These are phyloP conservation scores for Hydrolagus colliei DNA, from an alignment of 2,797 vertebrate genomes.

Conservation along the genomic window DNA sequence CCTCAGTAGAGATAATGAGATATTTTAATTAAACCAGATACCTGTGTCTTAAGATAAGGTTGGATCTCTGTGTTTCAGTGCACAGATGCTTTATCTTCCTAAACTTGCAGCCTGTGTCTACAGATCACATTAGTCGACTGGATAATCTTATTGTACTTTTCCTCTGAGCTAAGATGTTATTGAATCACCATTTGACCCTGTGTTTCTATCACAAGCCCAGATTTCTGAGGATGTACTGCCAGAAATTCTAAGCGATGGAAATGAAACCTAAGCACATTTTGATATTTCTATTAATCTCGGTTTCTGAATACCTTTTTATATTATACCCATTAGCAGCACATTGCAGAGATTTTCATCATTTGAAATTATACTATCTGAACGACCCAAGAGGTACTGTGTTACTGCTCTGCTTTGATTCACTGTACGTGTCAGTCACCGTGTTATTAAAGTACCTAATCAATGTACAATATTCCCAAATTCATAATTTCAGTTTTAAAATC, in stretches of 20 bases:
- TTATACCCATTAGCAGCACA: no score
- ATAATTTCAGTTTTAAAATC: no score
- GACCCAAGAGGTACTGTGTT: no score
- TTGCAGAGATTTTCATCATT: no score
- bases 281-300: neutral
- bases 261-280: neutral
- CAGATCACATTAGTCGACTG: neutral
- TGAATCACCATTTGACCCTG: neutral
- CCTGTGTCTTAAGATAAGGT: neutral
- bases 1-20: constrained; percentile 3
- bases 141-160: neutral
- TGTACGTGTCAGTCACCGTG: no score
- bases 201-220: neutral
- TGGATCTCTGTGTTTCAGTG: neutral
- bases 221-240: neutral
- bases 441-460: no score
- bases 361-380: no score
- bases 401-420: no score
- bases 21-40: neutral
- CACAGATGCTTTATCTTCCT: neutral
- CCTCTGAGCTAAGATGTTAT: neutral
- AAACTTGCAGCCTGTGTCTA: neutral
- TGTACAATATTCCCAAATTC: no score
- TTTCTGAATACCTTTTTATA: neutral
- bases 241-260: neutral